Evolutionary conservation across 2,113 vertebrate genomes (phyloP), one percentile per base, ranked within the genome.

Genomic region (Dipodomys ordii): DNA sequence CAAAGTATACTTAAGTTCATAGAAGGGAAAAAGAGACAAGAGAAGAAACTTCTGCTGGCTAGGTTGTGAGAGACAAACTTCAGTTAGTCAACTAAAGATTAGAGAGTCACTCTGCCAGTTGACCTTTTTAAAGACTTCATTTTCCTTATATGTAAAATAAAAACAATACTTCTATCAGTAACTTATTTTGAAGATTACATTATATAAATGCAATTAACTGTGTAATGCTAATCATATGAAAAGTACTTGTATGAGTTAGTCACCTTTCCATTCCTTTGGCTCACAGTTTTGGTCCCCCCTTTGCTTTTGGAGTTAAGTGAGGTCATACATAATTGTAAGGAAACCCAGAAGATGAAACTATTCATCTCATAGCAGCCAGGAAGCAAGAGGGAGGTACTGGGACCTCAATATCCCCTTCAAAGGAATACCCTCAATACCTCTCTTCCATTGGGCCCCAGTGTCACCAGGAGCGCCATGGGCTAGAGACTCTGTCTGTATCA

Each of bases 181-280:
- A 71, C 16, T 72, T 82, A 32, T 49, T 93, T 79, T 90, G 72
- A 83, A 28, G 27, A 83, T 86, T 86, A 94, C 69, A 69, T 69
- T 89, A 89, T 80, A 27, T 23, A 87, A 95, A 76, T 71, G 9
- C 90, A 90, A 80, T 65, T 25, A 83, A 78, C 16, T 71, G 49
- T 6, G 3, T 62, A 77, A 81, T 23, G 0, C 22, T 72, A 91
- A 30, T 62, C 39, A 23, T 46, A 44, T 27, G 60, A 32, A 65
- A 93, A 83, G 1, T 60, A 84, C 27, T 72, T 80, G 1, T 32
- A 7, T 78, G 76, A 8, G 13, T 28, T 28, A 15, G 39, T 80
- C 20, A 80, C 4, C 9, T 60, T 60, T 79, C 76, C 19, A 30
- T 57, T 57, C 30, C 30, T 57, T 57, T n/a, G 28, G 16, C 16